A percentile compares a stretch with the other conserved stretches of the same genome.
phyloP scores from a whole-genome alignment of 2,888 invertebrate genomes.

The Pseudoips prasinana region DNA sequence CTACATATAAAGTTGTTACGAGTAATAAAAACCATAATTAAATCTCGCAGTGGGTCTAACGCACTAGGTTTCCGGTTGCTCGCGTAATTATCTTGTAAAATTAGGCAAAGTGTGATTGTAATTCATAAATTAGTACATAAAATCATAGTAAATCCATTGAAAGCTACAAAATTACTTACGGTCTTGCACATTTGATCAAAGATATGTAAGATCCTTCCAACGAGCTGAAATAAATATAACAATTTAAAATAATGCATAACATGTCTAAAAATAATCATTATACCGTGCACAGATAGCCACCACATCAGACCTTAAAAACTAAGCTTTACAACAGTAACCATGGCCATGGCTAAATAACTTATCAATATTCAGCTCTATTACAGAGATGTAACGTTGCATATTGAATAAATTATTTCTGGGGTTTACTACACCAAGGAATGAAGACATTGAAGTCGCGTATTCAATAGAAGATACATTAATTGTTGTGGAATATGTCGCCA shows the following conservation, averaged over 20 bases:
- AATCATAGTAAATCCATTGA: too few species aligned
- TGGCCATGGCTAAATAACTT: conserved; percentile 13
- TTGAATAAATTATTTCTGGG: conserved; percentile 17
- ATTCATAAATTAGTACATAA: too few species aligned
- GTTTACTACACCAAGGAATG: background rate
- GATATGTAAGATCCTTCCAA: conserved; percentile 64
- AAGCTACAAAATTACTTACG: conserved; percentile 68
- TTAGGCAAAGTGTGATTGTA: too few species aligned
- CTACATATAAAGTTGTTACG: too few species aligned
- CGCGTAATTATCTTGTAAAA: too few species aligned
- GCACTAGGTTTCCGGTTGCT: too few species aligned
- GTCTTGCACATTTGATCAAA: conserved; percentile 68
- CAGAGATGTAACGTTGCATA: conserved; percentile 9
- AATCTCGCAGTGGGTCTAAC: too few species aligned
- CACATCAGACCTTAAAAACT: conserved; percentile 21
- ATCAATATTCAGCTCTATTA: conserved; percentile 8
- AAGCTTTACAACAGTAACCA: conserved; percentile 18
- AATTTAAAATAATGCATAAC: background rate
- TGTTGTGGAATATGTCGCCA: too few species aligned
- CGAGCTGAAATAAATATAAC: conserved; percentile 50
- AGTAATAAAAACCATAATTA: too few species aligned
- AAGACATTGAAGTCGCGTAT: background rate
- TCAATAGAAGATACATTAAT: background rate
- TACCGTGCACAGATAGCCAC: conserved; percentile 34
- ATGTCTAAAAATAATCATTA: background rate